A percentile compares a stretch with the other conserved stretches of the same genome.
Conservation (phyloP, 2,113 vertebrate genomes). For the Mobula hypostoma region DNA sequence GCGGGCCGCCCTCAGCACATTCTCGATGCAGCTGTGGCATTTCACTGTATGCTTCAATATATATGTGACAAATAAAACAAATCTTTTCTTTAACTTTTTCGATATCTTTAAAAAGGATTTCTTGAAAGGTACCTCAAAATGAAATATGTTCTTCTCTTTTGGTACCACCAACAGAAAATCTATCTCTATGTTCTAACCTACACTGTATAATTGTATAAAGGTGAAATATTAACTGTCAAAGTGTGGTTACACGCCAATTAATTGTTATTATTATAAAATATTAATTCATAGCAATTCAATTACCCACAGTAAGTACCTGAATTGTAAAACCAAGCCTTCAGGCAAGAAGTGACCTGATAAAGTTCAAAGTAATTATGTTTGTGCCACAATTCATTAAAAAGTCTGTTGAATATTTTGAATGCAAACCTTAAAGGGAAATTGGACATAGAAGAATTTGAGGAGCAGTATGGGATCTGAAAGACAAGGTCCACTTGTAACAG, state of each 20-base stretch:
- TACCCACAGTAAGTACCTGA: background rate
- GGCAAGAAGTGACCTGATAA: background rate
- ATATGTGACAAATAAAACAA: too few relatives aligned
- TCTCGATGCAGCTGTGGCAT: too few relatives aligned
- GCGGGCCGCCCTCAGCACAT: too few relatives aligned
- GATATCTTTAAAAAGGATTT: background rate
- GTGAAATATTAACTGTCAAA: background rate
- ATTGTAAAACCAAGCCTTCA: background rate
- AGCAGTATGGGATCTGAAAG: background rate
- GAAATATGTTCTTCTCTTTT: background rate
- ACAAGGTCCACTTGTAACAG: background rate
- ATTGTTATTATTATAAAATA: constrained; percentile 22
- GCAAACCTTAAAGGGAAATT: background rate
- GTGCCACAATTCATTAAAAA: background rate
- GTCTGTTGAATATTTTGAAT: background rate
- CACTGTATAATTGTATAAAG: background rate
- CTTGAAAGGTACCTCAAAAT: background rate
- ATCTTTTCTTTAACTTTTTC: too few relatives aligned
- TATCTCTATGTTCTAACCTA: background rate
- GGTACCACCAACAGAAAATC: background rate
- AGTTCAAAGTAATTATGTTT: background rate
- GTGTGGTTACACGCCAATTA: background rate
- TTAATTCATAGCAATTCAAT: constrained; percentile 3
- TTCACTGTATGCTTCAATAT: too few relatives aligned
- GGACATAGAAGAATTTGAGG: background rate